Evolutionary conservation across 2,888 invertebrate species (phyloP).

Genomic region (Sarcophaga variegata): DNA sequence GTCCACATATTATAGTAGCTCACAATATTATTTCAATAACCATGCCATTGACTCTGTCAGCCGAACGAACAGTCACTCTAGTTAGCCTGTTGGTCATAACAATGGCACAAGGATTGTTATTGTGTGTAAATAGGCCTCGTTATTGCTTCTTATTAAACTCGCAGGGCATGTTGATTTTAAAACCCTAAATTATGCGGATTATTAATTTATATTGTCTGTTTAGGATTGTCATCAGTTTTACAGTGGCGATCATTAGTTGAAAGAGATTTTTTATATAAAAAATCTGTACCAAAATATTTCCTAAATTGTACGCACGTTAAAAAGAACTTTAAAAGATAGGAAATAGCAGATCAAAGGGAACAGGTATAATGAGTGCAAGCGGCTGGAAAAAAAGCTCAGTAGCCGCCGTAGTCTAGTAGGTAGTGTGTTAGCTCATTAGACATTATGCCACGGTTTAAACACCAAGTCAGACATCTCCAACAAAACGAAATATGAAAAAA

Average conservation of each 20-base stretch:
- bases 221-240: slow-evolving; percentile 51
- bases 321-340: too few relatives aligned
- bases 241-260: slow-evolving; percentile 13
- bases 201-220: slow-evolving; percentile 81
- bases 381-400: too few relatives aligned
- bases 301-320: too few relatives aligned
- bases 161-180: slow-evolving; percentile 72
- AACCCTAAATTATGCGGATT: slow-evolving; percentile 81
- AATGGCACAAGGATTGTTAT: not conserved
- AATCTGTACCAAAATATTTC: too few relatives aligned
- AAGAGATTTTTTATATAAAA: not conserved
- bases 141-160: slow-evolving; percentile 7
- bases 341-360: too few relatives aligned
- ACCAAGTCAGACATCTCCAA: too few relatives aligned
- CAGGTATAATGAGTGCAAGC: too few relatives aligned
- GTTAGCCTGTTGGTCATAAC: slow-evolving; percentile 22
- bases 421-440: too few relatives aligned
- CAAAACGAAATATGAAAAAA: too few relatives aligned
- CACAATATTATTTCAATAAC: not conserved
- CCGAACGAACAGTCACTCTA: not conserved
- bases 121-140: slow-evolving; percentile 62
- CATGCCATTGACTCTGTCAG: slow-evolving; percentile 13
- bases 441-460: too few relatives aligned
- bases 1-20: not conserved
- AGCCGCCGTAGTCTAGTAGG: too few relatives aligned